Percentiles rank a stretch among this genome's conserved stretches.
These are phyloP conservation scores for Otolemur garnettii DNA, from an alignment of 2,113 vertebrate species.

Conservation along the genomic window DNA sequence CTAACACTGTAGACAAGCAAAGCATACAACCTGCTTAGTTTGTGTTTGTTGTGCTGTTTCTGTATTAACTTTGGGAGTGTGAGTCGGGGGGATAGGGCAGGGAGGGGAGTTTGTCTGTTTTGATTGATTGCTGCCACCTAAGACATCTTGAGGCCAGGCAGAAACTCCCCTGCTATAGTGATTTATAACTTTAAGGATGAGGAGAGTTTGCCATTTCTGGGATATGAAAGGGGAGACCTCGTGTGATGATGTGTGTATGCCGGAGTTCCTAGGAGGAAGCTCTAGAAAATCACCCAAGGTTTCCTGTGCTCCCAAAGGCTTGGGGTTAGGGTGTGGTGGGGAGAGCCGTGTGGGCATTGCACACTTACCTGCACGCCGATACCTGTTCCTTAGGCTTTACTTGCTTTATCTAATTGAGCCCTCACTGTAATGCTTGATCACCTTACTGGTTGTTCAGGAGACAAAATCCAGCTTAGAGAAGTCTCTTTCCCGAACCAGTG, in stretches of 20 bases:
- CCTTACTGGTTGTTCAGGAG: not conserved
- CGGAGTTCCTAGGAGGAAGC: not conserved
- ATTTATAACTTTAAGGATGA: not conserved
- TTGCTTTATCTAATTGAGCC: not conserved
- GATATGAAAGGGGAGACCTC: not conserved
- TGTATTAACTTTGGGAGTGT: not conserved
- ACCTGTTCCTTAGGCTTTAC: accelerated
- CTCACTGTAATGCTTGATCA: not conserved
- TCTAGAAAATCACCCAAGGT: not conserved
- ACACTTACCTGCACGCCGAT: not conserved
- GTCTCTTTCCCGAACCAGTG: not conserved
- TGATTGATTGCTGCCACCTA: not conserved
- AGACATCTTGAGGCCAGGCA: not conserved
- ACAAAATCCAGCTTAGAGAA: not conserved
- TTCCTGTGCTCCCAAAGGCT: not conserved
- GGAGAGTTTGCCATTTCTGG: not conserved
- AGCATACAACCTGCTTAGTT: not conserved
- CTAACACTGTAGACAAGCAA: not conserved
- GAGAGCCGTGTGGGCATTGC: not conserved
- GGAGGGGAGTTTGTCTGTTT: not conserved
- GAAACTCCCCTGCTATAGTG: not conserved
- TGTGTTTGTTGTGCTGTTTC: not conserved
- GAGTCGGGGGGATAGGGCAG: not conserved
- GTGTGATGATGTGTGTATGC: not conserved
- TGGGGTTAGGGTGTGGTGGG: accelerated